Conservation (phyloP, 2,888 invertebrate species). For the Cybosia mesomella region DNA sequence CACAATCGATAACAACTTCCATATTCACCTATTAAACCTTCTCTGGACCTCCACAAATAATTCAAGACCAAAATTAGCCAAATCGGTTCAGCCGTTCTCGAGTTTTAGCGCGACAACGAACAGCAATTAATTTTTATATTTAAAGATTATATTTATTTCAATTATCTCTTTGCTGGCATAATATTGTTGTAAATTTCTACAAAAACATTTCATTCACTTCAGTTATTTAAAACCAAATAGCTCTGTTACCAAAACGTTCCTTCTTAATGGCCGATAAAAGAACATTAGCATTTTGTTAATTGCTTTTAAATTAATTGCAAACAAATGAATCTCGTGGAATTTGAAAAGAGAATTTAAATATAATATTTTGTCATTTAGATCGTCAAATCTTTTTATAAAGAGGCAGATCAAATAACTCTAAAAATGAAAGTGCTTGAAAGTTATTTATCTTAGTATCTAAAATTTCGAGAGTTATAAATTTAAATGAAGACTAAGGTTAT, state of each 20-base stretch:
- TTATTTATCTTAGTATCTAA: background rate
- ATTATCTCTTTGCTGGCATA: background rate
- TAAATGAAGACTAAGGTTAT: background rate
- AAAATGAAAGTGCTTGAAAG: background rate
- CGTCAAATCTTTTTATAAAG: background rate
- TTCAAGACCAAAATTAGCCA: no score
- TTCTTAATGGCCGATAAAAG: slow-evolving; percentile 39
- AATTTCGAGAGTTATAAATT: background rate
- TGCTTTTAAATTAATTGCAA: slow-evolving; percentile 39
- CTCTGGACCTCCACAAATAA: no score
- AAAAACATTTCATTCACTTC: background rate
- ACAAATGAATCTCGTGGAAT: slow-evolving; percentile 19
- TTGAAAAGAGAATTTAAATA: slow-evolving; percentile 1
- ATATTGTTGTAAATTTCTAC: background rate
- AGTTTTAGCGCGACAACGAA: no score
- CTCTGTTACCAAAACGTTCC: slow-evolving; percentile 29
- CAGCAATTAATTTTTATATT: background rate
- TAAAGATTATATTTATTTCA: background rate
- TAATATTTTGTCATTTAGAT: background rate
- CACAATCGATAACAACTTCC: no score
- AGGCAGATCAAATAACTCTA: background rate
- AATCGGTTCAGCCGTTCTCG: no score
- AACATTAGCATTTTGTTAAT: slow-evolving; percentile 41
- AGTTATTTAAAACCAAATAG: slow-evolving; percentile 16
- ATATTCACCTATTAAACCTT: no score